phyloP scores from a whole-genome alignment of 2,888 invertebrate genomes.

The Parnassius mnemosyne region DNA sequence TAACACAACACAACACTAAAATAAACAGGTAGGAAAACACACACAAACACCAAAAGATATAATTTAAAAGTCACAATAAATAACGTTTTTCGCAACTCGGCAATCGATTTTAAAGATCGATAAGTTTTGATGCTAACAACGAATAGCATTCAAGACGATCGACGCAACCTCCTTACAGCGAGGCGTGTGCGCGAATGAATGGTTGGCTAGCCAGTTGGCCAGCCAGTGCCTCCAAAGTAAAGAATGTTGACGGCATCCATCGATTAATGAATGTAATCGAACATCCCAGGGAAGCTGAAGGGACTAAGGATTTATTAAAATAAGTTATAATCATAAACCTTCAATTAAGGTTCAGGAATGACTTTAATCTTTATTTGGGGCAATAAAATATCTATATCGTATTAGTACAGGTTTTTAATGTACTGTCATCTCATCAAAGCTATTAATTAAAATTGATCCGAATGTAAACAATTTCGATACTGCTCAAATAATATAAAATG shows the following conservation, averaged over 20 bases:
- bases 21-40: slow-evolving; percentile 9
- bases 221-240: slow-evolving; percentile 29
- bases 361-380: slow-evolving; percentile 3
- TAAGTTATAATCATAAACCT: slow-evolving; percentile 8
- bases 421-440: slow-evolving; percentile 4
- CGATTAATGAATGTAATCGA: slow-evolving; percentile 35
- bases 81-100: slow-evolving; percentile 21
- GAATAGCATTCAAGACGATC: slow-evolving; percentile 29
- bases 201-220: slow-evolving; percentile 8
- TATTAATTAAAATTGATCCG: too few relatives aligned
- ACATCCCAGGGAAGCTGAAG: slow-evolving; percentile 21
- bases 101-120: slow-evolving; percentile 43
- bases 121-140: slow-evolving; percentile 38
- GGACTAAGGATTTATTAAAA: neutral
- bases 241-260: slow-evolving; percentile 36
- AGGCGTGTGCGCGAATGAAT: slow-evolving; percentile 69
- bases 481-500: too few relatives aligned
- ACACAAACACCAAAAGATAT: slow-evolving; percentile 18
- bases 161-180: slow-evolving; percentile 57
- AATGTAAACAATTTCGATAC: too few relatives aligned
- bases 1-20: slow-evolving; percentile 21
- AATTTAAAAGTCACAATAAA: slow-evolving; percentile 34
- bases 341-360: slow-evolving; percentile 10
- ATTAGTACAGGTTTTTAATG: slow-evolving; percentile 18
- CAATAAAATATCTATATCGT: slow-evolving; percentile 8